These are phyloP conservation scores for Rotaria socialis DNA, from an alignment of 2,888 invertebrate genomes.

Conservation along the genomic window DNA sequence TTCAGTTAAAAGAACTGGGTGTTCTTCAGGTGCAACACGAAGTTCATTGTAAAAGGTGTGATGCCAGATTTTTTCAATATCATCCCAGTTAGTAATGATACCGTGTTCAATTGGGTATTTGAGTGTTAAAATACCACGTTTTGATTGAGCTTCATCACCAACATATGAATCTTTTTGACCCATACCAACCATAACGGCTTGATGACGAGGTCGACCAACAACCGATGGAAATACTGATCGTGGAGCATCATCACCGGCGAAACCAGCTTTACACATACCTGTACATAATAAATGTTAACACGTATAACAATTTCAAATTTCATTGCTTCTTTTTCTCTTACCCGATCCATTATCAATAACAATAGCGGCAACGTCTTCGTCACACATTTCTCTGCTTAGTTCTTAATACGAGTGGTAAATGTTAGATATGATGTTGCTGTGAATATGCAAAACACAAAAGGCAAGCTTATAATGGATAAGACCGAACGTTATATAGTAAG, in stretches of 20 bases:
- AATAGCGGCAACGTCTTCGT: conserved; percentile 47
- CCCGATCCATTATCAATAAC: conserved; percentile 47
- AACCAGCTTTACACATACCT: conserved; percentile 47
- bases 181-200: conserved; percentile 82
- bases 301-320: not conserved
- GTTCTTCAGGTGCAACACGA: conserved; percentile 67
- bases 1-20: conserved; percentile 79
- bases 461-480: not conserved
- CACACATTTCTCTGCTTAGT: conserved; percentile 42
- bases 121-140: conserved; percentile 55
- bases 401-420: not conserved
- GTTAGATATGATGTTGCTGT: not conserved
- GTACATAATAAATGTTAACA: conserved; percentile 61
- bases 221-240: conserved; percentile 47
- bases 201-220: conserved; percentile 47
- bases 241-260: conserved; percentile 47
- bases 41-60: conserved; percentile 57
- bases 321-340: not conserved
- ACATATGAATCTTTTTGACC: conserved; percentile 66
- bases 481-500: not conserved
- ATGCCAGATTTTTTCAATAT: conserved; percentile 59
- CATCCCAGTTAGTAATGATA: conserved; percentile 57
- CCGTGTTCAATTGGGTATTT: conserved; percentile 56
- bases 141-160: conserved; percentile 52
- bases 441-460: not conserved